phyloP scores from a whole-genome alignment of 2,797 vertebrate genomes.

The Bradypus variegatus region DNA sequence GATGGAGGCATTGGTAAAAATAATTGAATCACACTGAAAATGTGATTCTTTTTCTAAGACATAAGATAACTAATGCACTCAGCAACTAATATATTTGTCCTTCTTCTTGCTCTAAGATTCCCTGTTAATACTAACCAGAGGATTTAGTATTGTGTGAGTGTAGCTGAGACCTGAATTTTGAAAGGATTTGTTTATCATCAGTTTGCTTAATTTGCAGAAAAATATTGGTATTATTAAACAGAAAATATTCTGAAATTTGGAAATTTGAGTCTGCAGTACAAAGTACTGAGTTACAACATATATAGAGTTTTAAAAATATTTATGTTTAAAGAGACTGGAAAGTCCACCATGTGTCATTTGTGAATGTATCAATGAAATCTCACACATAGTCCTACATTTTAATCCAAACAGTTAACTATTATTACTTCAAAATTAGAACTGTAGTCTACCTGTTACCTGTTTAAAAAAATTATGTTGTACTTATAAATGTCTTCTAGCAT shows the following conservation, averaged over 20 bases:
- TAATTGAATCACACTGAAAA: constrained; percentile 25
- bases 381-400: not conserved
- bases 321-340: constrained; percentile 17
- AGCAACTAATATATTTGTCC: not conserved
- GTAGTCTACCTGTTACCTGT: not conserved
- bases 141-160: not conserved
- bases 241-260: constrained; percentile 20
- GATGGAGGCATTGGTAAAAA: not conserved
- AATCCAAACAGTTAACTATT: not conserved
- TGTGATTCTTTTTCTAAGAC: not conserved
- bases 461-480: constrained; percentile 13
- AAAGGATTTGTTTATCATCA: not conserved
- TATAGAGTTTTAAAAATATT: constrained; percentile 6
- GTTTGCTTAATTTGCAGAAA: constrained; percentile 40
- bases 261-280: not conserved
- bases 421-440: not conserved
- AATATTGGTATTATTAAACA: not conserved
- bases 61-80: not conserved
- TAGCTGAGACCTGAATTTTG: not conserved
- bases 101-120: not conserved
- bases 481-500: not conserved
- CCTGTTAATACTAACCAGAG: not conserved
- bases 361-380: not conserved
- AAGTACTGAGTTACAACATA: not conserved
- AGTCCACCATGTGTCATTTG: not conserved